phyloP scores from a whole-genome alignment of 2,888 invertebrate genomes.

The Geophilus truncorum region DNA sequence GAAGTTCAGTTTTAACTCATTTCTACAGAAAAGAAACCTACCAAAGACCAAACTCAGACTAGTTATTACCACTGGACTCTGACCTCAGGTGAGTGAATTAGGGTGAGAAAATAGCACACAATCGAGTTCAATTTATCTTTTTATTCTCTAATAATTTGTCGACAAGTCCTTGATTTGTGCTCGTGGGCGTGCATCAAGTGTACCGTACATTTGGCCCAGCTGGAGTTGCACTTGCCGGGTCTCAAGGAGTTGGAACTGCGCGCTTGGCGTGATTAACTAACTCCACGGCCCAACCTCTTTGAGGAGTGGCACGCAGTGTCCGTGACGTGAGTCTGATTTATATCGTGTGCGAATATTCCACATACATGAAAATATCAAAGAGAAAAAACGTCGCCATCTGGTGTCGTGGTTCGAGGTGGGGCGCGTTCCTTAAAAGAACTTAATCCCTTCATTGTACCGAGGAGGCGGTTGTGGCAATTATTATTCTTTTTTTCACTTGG shows the following conservation, averaged over 20 bases:
- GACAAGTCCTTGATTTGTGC: background rate
- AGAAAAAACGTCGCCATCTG: background rate
- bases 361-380: background rate
- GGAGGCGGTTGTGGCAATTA: background rate
- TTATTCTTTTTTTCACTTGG: too few relatives aligned
- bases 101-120: constrained; percentile 2
- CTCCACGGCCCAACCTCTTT: background rate
- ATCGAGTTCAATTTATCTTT: too few relatives aligned
- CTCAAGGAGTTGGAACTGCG: background rate
- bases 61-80: background rate
- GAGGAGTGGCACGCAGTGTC: background rate
- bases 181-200: background rate
- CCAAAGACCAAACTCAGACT: background rate
- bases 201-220: background rate
- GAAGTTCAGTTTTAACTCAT: too few relatives aligned
- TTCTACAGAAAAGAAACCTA: too few relatives aligned
- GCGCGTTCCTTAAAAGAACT: background rate
- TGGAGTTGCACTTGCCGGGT: background rate
- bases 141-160: background rate
- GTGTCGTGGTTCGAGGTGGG: background rate
- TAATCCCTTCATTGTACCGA: background rate
- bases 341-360: background rate
- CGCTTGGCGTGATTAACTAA: background rate
- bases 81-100: background rate
- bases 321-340: constrained; percentile 5